Evolutionary conservation across 2,113 vertebrate species (phyloP).

Genomic region (Coptodon rendalli): DNA sequence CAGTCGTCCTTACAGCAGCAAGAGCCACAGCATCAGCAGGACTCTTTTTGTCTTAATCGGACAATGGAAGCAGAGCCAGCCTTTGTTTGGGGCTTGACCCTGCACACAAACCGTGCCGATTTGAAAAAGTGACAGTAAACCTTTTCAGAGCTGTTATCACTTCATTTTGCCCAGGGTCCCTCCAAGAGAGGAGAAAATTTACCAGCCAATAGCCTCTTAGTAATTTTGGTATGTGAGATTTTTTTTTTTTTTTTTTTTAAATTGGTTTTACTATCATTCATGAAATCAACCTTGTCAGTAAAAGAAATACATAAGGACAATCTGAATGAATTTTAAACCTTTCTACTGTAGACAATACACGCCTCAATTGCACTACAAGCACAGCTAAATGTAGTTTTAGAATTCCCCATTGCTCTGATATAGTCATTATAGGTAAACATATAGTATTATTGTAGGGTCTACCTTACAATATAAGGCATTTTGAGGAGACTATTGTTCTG

Average conservation of each 20-base stretch:
- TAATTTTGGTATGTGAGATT: background rate
- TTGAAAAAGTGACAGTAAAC: conserved; percentile 62
- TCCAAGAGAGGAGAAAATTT: conserved; percentile 9
- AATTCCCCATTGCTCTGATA: background rate
- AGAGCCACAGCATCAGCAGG: conserved; percentile 50
- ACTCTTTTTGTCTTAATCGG: conserved; percentile 53
- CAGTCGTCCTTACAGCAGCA: conserved; percentile 42
- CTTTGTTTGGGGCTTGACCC: conserved; percentile 55
- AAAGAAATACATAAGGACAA: background rate
- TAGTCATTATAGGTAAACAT: background rate
- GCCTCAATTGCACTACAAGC: background rate
- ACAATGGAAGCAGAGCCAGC: conserved; percentile 46
- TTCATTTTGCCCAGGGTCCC: conserved; percentile 39
- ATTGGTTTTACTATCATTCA: background rate
- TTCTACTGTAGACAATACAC: background rate
- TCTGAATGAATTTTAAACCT: background rate
- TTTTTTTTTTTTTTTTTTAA: background rate
- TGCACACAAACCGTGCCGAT: conserved; percentile 44
- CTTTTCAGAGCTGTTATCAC: conserved; percentile 40
- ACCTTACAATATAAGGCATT: background rate
- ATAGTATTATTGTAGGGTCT: background rate
- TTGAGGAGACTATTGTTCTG: background rate
- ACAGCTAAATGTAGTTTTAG: background rate
- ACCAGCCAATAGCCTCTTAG: background rate
- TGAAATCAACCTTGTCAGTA: background rate